phyloP scores from a whole-genome alignment of 2,888 invertebrate genomes.

The Megaustenia siamemsis region DNA sequence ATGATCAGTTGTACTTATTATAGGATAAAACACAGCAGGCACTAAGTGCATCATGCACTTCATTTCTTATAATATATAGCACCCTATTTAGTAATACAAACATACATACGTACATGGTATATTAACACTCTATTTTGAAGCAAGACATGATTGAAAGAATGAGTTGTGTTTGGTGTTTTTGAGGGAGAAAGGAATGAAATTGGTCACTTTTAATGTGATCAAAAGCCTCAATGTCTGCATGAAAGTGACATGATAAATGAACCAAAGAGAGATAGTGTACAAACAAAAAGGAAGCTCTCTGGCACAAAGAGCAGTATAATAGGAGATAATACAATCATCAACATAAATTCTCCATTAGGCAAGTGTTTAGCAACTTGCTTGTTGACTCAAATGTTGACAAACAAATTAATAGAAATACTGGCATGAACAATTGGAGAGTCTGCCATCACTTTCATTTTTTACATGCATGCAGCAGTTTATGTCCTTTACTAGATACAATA shows the following conservation, averaged over 20 bases:
- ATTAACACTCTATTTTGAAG: neutral
- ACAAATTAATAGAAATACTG: too few species aligned
- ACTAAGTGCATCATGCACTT: constrained; percentile 31
- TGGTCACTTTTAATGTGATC: neutral
- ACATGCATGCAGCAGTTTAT: too few species aligned
- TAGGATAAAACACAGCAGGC: constrained; percentile 3
- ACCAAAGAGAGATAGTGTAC: neutral
- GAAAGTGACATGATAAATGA: neutral
- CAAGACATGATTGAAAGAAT: neutral
- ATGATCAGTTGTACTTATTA: neutral
- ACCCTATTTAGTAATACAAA: constrained; percentile 24
- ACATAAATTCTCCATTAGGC: neutral
- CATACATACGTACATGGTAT: neutral
- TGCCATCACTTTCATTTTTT: too few species aligned
- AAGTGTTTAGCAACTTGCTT: too few species aligned
- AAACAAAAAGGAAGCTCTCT: neutral
- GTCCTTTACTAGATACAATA: too few species aligned
- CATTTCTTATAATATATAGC: constrained; percentile 8
- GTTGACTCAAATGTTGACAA: too few species aligned
- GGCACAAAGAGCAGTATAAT: neutral
- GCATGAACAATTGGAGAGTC: too few species aligned
- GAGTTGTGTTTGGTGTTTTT: neutral
- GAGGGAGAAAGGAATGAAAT: neutral
- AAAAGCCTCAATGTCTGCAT: neutral
- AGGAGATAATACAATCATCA: neutral